Percentiles rank a stretch among this genome's conserved stretches.
phyloP scores from a whole-genome alignment of 2,113 vertebrate species.

The Elachura formosa region DNA sequence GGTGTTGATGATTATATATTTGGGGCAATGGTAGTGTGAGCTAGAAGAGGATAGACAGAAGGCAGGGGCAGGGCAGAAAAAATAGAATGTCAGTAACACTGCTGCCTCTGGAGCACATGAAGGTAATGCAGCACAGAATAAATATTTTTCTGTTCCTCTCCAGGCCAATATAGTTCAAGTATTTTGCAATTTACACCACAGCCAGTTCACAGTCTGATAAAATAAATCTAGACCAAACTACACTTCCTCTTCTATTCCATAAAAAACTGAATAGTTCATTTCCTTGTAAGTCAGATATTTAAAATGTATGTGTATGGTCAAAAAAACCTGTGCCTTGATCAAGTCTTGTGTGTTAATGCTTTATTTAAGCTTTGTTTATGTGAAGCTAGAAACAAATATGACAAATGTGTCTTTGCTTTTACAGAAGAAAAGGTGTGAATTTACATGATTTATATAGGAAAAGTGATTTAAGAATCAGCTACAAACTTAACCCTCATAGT shows the following conservation, averaged over 20 bases:
- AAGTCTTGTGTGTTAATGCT: not conserved
- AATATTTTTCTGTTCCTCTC: not conserved
- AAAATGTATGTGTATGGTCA: not conserved
- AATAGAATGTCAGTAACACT: not conserved
- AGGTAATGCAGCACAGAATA: not conserved
- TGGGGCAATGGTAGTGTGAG: not conserved
- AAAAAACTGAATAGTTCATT: not conserved
- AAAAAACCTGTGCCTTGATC: not conserved
- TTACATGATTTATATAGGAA: not conserved
- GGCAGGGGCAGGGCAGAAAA: not conserved
- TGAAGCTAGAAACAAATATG: not conserved
- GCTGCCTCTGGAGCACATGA: accelerated
- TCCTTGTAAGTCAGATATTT: not conserved
- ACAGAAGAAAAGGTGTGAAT: not conserved
- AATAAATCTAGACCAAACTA: not conserved
- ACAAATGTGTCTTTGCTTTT: not conserved
- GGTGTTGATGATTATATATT: not conserved
- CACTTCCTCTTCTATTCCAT: not conserved
- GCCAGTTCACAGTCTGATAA: not conserved
- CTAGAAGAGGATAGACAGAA: not conserved
- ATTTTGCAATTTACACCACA: not conserved
- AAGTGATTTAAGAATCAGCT: not conserved
- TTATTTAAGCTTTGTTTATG: not conserved
- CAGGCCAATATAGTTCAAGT: not conserved
- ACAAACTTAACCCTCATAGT: not conserved